Evolutionary conservation across 2,888 invertebrate genomes (phyloP).

Genomic region (Drosophila hamatofila): DNA sequence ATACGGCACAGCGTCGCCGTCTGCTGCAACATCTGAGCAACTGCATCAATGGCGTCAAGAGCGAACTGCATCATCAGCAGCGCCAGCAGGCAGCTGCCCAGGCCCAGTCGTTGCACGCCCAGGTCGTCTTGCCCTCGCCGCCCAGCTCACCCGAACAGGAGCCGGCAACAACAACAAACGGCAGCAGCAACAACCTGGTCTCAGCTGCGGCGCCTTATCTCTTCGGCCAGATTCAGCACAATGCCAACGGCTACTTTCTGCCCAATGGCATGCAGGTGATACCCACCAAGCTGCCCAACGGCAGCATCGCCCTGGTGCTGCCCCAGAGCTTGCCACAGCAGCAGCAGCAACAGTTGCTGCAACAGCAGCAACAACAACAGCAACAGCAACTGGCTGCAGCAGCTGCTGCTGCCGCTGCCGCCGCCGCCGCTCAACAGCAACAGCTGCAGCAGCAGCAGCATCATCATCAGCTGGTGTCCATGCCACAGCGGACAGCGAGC

Average conservation of each 20-base stretch:
- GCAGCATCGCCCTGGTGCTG: conserved; percentile 92
- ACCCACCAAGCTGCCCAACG: conserved; percentile 92
- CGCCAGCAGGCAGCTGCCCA: conserved; percentile 76
- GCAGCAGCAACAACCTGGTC: conserved; percentile 56
- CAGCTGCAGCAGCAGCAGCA: conserved; percentile 86
- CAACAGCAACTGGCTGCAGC: conserved; percentile 86
- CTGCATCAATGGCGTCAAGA: conserved; percentile 87
- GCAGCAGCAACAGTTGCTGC: conserved; percentile 85
- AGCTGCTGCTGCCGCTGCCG: conserved; percentile 84
- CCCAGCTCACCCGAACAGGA: conserved; percentile 85
- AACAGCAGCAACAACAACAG: conserved; percentile 85
- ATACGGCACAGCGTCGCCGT: conserved; percentile 90
- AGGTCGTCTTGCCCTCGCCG: conserved; percentile 86
- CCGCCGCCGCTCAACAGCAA: conserved; percentile 63
- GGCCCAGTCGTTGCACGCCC: conserved; percentile 86
- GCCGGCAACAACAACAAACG: conserved; percentile 52
- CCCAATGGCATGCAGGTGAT: conserved; percentile 92
- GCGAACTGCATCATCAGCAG: conserved; percentile 83
- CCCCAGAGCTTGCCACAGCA: conserved; percentile 88
- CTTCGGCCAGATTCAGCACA: conserved; percentile 83
- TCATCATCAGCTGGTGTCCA: conserved; percentile 90
- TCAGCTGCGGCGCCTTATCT: conserved; percentile 65
- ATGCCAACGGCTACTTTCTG: conserved; percentile 87
- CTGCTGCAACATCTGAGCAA: conserved; percentile 91
- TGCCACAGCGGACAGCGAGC: conserved; percentile 91